Base-by-base conservation (phyloP, 2,888 invertebrate species). In the Rhamphomyia laevipes region DNA sequence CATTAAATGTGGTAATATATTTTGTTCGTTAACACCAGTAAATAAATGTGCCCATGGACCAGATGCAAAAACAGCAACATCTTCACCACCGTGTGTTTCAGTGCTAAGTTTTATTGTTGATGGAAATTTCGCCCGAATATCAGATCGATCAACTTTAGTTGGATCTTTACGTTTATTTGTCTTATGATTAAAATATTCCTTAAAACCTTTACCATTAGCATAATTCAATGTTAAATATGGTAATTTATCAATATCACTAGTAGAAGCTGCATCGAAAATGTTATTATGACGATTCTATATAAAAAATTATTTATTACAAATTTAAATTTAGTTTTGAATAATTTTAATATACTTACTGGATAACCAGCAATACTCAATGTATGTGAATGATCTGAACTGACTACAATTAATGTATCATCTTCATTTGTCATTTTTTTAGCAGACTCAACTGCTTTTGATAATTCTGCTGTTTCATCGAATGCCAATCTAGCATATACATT, bases 31-130 rank as follows among this genome's bases (percentile, higher is more conserved):
- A 48, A 80, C 81, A 0, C 89, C 87, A 0, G 81, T 79, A 62
- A 91, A 86, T 1, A 91, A 72, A 62, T 90, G 88, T 0, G 87
- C 72, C 83, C 84, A 84, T 2, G 87, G 89, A 18, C 82, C 90
- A 12, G 68, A 70, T 0, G 88, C 87, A 65, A 79, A 87, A 0
- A 89, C 81, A 0, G 80, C 78, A 0, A 89, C 87, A 64, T 89
- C 89, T 53, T 89, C 88, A 0, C 84, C 85, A 0, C 84, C 85
- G 58, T 86, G 86, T 0, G 84, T 84, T 60, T 85, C 86, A 3
- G 17, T 41, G 9, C 56, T 54, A 3, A 61, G 44, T 9, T 65
- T 61, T 16, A 78, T 75, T 1, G 80, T 66, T 0, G 82, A 67
- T 1, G 84, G 84, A 58, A 75, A 82, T 1, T 68, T 37, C 18